Percentiles rank a stretch among this genome's conserved stretches.
Evolutionary conservation across 2,888 invertebrate species (phyloP).

Genomic region (Conchocele bisecta): DNA sequence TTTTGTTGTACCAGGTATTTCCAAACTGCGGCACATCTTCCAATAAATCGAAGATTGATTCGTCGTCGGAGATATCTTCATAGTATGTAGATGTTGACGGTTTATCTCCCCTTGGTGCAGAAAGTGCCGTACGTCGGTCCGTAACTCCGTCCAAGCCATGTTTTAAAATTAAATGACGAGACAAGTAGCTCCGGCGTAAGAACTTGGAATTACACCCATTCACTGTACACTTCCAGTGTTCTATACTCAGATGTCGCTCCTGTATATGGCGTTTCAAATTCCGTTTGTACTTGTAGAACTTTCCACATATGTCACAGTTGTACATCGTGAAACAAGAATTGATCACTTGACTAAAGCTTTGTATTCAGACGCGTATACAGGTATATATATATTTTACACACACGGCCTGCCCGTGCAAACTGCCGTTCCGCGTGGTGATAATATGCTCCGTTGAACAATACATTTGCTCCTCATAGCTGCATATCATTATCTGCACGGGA

Average conservation of each 20-base stretch:
- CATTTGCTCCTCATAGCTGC: conserved; percentile 1
- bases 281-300: background rate
- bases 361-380: too few relatives aligned
- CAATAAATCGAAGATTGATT: background rate
- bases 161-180: background rate
- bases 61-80: background rate
- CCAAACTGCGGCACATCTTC: too few relatives aligned
- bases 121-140: background rate
- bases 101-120: background rate
- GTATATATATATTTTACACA: background rate
- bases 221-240: background rate
- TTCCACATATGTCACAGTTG: background rate
- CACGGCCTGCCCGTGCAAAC: background rate
- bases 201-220: background rate
- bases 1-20: too few relatives aligned
- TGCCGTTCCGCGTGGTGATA: too few relatives aligned
- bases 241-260: background rate
- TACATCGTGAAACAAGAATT: background rate
- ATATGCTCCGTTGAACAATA: background rate
- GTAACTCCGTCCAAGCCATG: background rate
- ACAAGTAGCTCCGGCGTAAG: background rate
- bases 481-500: too few relatives aligned
- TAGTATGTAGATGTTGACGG: background rate
- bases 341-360: too few relatives aligned
- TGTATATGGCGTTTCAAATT: background rate